Base-by-base conservation (phyloP, 2,888 invertebrate genomes). In the Chorisops tibialis region DNA sequence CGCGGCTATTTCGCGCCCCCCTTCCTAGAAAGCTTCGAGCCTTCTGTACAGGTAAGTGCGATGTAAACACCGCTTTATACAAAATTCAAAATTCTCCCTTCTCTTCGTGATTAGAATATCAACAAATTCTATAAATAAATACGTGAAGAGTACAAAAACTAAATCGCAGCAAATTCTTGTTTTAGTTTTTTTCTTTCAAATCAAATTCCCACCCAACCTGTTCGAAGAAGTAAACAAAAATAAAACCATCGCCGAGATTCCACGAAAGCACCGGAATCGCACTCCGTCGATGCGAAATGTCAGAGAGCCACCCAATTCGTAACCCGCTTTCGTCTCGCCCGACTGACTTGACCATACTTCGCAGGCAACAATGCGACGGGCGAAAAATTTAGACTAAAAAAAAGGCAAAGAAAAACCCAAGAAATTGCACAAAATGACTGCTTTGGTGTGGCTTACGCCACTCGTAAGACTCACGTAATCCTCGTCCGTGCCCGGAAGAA, bases 401-500 rank as follows among this genome's bases (percentile, higher is more conserved):
- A 12, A 30, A 9, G 6, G 51, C 38, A 51, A 38, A 19, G 21
- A 12, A 24, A 48, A 2, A 12, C 9, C 21, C 21, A 47, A 18
- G 11, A 2, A n/a, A 24, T 12, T 14, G 49, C 35, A 14, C 30
- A 22, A 48, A 22, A 3, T 22, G n/a, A 22, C 21, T 48, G 9
- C 19, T 48, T 9, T n/a, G n/a, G n/a, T n/a, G n/a, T n/a, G n/a
- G n/a, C n/a, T 12, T 35, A 30, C 41, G 41, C 24, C 43, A 35
- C 30, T 12, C n/a, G 45, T 21, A 6, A 39, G 22, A 56, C 56
- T 56, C 56, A 56, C 56, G 30, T 56, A 43, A 18, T 61, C 63
- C 24, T 60, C 65, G 51, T 35, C 74, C 69, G 74, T 73, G 70
- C 70, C 61, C 16, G 66, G 64, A 30, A 67, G 68, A 68, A 71